phyloP scores from a whole-genome alignment of 2,113 vertebrate species.

The Pluvianellus socialis region DNA sequence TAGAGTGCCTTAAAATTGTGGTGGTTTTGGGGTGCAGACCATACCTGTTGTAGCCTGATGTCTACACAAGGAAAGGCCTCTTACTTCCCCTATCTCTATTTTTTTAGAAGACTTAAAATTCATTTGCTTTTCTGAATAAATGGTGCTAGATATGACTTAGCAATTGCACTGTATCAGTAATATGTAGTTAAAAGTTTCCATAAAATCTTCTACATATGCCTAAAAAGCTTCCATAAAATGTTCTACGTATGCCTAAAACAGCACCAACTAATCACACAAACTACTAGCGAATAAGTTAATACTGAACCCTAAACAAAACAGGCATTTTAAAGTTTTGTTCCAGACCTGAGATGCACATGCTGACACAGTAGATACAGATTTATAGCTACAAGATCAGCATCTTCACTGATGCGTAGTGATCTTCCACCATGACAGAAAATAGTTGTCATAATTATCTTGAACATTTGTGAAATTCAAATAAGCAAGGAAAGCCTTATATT shows the following conservation, averaged over 20 bases:
- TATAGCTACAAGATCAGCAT: background rate
- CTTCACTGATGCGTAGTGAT: background rate
- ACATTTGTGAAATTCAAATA: background rate
- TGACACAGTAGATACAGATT: background rate
- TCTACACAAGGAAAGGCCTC: background rate
- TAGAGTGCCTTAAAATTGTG: background rate
- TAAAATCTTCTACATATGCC: too few species aligned
- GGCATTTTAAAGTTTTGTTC: background rate
- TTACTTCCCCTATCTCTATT: background rate
- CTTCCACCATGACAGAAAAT: background rate
- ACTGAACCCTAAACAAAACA: background rate
- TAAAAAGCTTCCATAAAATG: background rate
- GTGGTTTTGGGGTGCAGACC: background rate
- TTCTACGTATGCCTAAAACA: background rate
- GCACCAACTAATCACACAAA: background rate
- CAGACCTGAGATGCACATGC: background rate
- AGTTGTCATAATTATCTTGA: background rate
- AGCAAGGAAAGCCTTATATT: background rate
- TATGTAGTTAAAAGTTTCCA: too few species aligned
- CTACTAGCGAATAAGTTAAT: background rate
- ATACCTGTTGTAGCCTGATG: background rate
- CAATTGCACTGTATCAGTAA: background rate
- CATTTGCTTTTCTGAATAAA: background rate
- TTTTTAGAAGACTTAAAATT: background rate
- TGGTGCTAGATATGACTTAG: background rate